phyloP scores from a whole-genome alignment of 2,797 vertebrate species.

The Microcaecilia unicolor region DNA sequence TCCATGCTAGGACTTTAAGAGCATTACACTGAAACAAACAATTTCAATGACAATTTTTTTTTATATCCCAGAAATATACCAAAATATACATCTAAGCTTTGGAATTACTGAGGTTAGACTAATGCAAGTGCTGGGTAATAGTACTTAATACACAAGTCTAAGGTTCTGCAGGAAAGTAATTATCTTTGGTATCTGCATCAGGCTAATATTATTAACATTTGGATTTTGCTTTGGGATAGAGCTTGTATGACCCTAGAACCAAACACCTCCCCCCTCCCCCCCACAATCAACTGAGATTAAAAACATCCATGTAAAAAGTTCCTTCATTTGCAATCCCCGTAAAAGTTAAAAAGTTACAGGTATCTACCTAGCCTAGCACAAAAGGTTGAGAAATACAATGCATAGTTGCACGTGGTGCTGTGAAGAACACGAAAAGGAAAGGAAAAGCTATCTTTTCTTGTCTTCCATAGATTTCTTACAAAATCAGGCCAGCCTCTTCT shows the following conservation, averaged over 20 bases:
- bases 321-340: slow-evolving; percentile 56
- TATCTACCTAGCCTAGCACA: slow-evolving; percentile 78
- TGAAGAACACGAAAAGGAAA: slow-evolving; percentile 57
- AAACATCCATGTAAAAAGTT: slow-evolving; percentile 72
- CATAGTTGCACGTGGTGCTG: slow-evolving; percentile 95
- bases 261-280: slow-evolving; percentile 55
- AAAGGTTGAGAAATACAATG: slow-evolving; percentile 85
- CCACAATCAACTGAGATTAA: slow-evolving; percentile 65
- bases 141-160: slow-evolving; percentile 97
- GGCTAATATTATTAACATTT: slow-evolving; percentile 98
- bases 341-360: slow-evolving; percentile 86
- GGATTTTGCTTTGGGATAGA: slow-evolving; percentile 99
- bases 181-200: slow-evolving; percentile 99
- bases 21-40: slow-evolving; percentile 89
- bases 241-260: slow-evolving; percentile 88
- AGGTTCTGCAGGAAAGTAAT: slow-evolving; percentile 84
- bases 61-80: slow-evolving; percentile 99
- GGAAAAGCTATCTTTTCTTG: slow-evolving; percentile 8
- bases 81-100: slow-evolving; percentile 99
- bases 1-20: slow-evolving; percentile 98
- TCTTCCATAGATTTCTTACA: slow-evolving; percentile 49
- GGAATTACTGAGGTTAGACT: slow-evolving; percentile 99
- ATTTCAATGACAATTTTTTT: slow-evolving; percentile 72
- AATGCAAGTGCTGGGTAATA: slow-evolving; percentile 96
- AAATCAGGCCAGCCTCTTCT: slow-evolving; percentile 65